phyloP scores from a whole-genome alignment of 1,140 invertebrate species.

The Cydia splendana region DNA sequence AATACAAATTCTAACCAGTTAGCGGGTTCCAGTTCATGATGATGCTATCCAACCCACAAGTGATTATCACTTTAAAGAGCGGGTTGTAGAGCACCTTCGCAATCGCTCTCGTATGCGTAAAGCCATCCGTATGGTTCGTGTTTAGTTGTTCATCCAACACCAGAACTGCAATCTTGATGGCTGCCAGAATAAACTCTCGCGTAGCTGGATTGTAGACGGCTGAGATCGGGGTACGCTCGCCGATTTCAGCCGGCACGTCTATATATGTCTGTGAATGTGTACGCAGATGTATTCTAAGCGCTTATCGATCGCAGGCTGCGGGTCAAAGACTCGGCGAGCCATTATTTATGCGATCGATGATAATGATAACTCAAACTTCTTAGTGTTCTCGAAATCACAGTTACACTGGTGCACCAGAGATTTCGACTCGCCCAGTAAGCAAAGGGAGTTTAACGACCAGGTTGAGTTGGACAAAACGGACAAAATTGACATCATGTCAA shows the following conservation, averaged over 20 bases:
- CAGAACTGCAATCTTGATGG: conserved; percentile 81
- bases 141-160: conserved; percentile 82
- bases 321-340: not conserved
- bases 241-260: conserved; percentile 81
- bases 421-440: too few species aligned
- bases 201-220: conserved; percentile 83
- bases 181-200: conserved; percentile 83
- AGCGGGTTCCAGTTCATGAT: conserved; percentile 88
- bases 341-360: too few species aligned
- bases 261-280: conserved; percentile 80
- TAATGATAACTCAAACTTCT: too few species aligned
- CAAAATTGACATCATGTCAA: too few species aligned
- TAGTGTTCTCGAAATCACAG: too few species aligned
- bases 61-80: conserved; percentile 84
- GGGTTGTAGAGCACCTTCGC: conserved; percentile 85
- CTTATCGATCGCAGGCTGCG: not conserved
- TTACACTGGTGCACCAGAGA: too few species aligned
- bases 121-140: conserved; percentile 83
- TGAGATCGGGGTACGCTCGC: conserved; percentile 80
- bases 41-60: conserved; percentile 85
- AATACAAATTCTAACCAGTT: conserved; percentile 66
- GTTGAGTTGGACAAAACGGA: too few species aligned
- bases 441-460: too few species aligned
- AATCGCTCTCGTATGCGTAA: conserved; percentile 83
- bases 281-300: not conserved